Evolutionary conservation across 1,140 invertebrate genomes (phyloP), one percentile per base, ranked within the genome.

Genomic region (Drosophila obscura): DNA sequence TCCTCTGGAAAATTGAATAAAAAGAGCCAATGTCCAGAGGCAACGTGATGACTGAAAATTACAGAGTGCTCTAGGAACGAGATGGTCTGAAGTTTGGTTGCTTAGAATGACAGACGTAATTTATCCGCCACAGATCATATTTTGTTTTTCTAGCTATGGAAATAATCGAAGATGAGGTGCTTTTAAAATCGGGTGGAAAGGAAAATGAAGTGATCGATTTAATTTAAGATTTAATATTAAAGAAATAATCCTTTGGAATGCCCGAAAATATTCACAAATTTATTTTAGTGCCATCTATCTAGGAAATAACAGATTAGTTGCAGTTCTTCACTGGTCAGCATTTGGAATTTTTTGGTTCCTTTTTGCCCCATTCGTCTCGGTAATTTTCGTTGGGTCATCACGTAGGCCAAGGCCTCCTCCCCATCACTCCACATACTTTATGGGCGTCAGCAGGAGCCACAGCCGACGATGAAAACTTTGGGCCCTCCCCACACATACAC

Each of bases 391-490:
- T 16, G 41, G 26, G 22, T 45, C 52, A 55, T 50, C 67, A 71
- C 67, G 65, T 71, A 71, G 55, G 15, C 49, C 6, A 46, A 31
- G 35, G n/a, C 24, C 35, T 24, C 9, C 26, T 2, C 4, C 52
- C 56, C 39, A 61, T 75, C 66, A 61, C 64, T 67, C 72, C 55
- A 45, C 62, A 75, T 75, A 75, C 55, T 75, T 67, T 67, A 75
- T 75, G 53, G 50, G 16, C 64, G 56, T 62, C 48, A 60, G 49
- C 67, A 60, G 75, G 75, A 74, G 66, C 28, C 57, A 58, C 16
- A 35, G 50, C 58, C 53, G 39, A 64, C 71, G 72, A 51, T 76
- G 52, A 46, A 71, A 85, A 85, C 51, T 84, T 80, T 65, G 67
- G 28, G 66, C 56, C 31, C n/a, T 15, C 16, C 59, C 6, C 4